Evolutionary conservation across 2,113 vertebrate genomes (phyloP).

Genomic region (Platanista minor): DNA sequence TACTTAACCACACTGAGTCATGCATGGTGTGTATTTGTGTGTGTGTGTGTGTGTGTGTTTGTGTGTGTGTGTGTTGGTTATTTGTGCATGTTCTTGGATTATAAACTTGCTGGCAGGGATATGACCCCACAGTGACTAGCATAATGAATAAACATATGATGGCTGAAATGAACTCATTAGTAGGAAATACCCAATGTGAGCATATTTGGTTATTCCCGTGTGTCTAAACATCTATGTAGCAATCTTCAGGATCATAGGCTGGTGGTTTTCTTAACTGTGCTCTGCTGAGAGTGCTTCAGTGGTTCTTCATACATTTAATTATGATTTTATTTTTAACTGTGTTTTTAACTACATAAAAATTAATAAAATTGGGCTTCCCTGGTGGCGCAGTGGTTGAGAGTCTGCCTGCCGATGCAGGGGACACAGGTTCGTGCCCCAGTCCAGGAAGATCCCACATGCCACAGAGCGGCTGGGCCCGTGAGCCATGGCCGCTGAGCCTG

Average conservation of each 20-base stretch:
- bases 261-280: not conserved
- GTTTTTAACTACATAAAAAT: not conserved
- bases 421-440: too few species aligned
- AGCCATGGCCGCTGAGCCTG: too few species aligned
- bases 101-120: not conserved
- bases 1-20: not conserved
- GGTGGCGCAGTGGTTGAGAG: too few species aligned
- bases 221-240: not conserved
- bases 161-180: not conserved
- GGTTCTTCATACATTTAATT: not conserved
- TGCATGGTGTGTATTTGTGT: not conserved
- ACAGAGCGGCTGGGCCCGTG: too few species aligned
- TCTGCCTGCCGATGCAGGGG: too few species aligned
- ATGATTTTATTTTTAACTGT: slow-evolving; percentile 12
- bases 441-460: too few species aligned
- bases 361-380: too few species aligned
- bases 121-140: not conserved
- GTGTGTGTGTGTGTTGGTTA: not conserved
- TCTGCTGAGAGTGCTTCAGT: not conserved
- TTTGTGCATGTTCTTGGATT: not conserved
- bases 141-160: not conserved
- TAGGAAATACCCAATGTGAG: not conserved
- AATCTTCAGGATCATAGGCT: not conserved
- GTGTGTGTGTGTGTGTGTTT: not conserved
- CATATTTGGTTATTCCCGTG: not conserved